Conservation (phyloP, 2,888 invertebrate genomes). For the Acronicta leporina region DNA sequence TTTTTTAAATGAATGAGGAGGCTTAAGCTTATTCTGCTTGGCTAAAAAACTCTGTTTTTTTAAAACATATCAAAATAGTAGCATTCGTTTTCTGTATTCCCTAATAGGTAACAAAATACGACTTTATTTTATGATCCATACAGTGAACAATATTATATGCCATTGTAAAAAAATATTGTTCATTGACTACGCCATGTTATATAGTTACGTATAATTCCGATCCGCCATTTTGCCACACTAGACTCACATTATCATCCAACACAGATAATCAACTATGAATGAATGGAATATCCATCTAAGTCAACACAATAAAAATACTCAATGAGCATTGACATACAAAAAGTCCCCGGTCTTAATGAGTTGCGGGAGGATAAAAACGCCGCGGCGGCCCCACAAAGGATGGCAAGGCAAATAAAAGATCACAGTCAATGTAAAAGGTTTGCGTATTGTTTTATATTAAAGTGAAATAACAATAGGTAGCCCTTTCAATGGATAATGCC, state of each 20-base stretch:
- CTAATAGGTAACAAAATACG: too few relatives aligned
- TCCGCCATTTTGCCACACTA: conserved; percentile 37
- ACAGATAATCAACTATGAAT: conserved; percentile 56
- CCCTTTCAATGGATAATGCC: conserved; percentile 86
- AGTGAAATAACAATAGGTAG: conserved; percentile 89
- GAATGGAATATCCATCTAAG: conserved; percentile 63
- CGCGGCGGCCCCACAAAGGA: conserved; percentile 82
- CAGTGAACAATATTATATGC: not conserved
- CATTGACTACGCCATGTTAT: conserved; percentile 10
- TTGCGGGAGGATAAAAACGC: conserved; percentile 80
- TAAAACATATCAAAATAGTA: too few relatives aligned
- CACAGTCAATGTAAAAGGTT: conserved; percentile 77
- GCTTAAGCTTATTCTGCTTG: too few relatives aligned
- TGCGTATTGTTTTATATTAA: conserved; percentile 88
- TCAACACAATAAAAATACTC: conserved; percentile 63
- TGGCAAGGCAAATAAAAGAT: conserved; percentile 81
- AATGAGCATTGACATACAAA: conserved; percentile 61
- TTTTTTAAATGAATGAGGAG: too few relatives aligned
- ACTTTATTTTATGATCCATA: too few relatives aligned
- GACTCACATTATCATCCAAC: conserved; percentile 23
- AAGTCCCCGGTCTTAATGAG: conserved; percentile 78
- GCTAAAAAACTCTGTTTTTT: too few relatives aligned
- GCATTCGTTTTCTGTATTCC: too few relatives aligned
- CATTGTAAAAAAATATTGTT: not conserved
- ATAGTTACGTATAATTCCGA: too few relatives aligned